phyloP scores from a whole-genome alignment of 1,140 invertebrate species.

The Drosophila malerkotliana region DNA sequence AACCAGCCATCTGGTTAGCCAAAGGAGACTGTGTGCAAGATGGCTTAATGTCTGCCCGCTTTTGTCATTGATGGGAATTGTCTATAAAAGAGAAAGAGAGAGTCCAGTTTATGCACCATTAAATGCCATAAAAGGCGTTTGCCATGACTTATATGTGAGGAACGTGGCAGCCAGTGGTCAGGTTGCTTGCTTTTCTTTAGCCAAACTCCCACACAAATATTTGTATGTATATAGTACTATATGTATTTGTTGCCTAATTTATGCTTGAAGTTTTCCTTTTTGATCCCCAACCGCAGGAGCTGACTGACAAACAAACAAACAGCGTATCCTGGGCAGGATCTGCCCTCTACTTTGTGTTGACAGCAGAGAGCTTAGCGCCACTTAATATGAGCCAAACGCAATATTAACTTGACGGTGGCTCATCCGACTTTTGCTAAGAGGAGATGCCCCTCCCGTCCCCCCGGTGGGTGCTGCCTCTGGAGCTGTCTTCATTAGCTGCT shows the following conservation, averaged over 20 bases:
- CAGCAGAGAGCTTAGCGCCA: conserved; percentile 73
- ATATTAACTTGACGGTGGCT: conserved; percentile 68
- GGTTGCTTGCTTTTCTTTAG: conserved; percentile 21
- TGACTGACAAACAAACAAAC: neutral
- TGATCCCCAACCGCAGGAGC: conserved; percentile 37
- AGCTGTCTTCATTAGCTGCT: conserved; percentile 69
- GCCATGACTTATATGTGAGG: conserved; percentile 55
- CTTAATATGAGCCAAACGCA: conserved; percentile 75
- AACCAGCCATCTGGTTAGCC: conserved; percentile 8
- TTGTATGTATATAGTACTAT: conserved; percentile 10
- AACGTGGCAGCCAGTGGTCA: conserved; percentile 43
- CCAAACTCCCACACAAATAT: conserved; percentile 5
- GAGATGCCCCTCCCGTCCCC: too few species aligned
- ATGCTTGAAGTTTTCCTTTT: conserved; percentile 50
- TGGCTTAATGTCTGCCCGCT: conserved; percentile 51
- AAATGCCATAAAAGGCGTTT: conserved; percentile 64
- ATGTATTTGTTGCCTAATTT: conserved; percentile 40
- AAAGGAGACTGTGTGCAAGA: conserved; percentile 18
- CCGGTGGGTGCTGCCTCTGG: conserved; percentile 13
- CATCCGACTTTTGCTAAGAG: conserved; percentile 15
- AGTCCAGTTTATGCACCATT: conserved; percentile 68
- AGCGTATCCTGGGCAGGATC: neutral
- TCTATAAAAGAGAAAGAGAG: conserved; percentile 60
- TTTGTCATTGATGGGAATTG: conserved; percentile 74
- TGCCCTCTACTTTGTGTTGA: conserved; percentile 45